Conservation (phyloP, 2,888 invertebrate species). For the Molorchus minor region DNA sequence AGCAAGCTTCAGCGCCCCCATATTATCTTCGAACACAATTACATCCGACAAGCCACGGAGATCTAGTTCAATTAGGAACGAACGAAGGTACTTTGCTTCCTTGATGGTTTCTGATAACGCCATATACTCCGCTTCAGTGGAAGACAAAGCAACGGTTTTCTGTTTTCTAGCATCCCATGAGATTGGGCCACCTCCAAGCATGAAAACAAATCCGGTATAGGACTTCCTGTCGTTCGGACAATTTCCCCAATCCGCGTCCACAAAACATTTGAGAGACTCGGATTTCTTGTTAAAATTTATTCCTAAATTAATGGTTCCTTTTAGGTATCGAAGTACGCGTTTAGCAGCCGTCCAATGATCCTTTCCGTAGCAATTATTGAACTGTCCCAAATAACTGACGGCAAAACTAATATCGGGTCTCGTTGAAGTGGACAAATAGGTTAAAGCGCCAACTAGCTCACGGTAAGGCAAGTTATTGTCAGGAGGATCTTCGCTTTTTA, state of each 20-base stretch:
- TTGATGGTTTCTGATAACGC: too few species aligned
- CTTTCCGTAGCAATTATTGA: not conserved
- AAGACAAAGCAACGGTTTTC: not conserved
- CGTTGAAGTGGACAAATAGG: not conserved
- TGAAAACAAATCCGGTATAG: too few species aligned
- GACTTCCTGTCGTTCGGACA: not conserved
- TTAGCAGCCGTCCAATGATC: not conserved
- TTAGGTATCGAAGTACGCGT: not conserved
- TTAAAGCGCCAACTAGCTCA: not conserved
- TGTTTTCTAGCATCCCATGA: too few species aligned
- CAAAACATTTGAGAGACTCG: not conserved
- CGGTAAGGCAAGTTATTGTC: not conserved
- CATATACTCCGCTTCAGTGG: not conserved
- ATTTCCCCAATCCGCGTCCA: not conserved
- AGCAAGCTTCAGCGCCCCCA: not conserved
- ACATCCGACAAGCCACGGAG: too few species aligned
- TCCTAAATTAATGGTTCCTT: not conserved
- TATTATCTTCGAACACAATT: too few species aligned
- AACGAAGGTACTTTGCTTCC: too few species aligned
- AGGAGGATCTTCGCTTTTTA: not conserved
- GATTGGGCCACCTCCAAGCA: too few species aligned
- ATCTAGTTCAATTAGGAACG: too few species aligned
- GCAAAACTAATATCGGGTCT: not conserved
- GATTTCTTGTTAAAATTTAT: not conserved
- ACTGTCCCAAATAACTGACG: not conserved